Percentiles rank a stretch among this genome's conserved stretches.
Evolutionary conservation across 2,113 vertebrate genomes (phyloP).

Genomic region (Stomatorhinus ivindoensis): DNA sequence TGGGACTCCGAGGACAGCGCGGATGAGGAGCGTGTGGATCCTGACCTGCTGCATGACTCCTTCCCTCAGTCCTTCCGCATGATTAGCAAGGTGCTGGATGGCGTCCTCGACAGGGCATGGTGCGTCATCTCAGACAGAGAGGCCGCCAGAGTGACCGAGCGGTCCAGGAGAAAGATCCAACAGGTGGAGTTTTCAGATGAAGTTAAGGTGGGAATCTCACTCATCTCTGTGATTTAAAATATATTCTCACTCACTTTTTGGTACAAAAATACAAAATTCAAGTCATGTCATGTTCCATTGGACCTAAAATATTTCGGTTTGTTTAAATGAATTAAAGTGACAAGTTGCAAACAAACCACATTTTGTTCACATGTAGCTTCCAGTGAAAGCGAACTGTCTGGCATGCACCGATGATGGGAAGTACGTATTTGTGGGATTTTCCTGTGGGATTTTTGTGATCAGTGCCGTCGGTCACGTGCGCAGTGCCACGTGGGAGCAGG

Average conservation of each 20-base stretch:
- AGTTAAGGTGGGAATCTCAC: conserved; percentile 51
- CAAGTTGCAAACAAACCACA: neutral
- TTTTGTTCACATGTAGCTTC: conserved; percentile 50
- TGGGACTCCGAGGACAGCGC: conserved; percentile 51
- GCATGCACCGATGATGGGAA: conserved; percentile 53
- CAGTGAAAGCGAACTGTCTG: conserved; percentile 61
- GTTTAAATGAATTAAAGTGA: neutral
- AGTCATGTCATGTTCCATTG: neutral
- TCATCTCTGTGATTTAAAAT: neutral
- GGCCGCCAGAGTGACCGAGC: conserved; percentile 15
- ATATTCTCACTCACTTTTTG: neutral
- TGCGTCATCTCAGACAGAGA: conserved; percentile 50
- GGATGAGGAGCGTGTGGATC: conserved; percentile 48
- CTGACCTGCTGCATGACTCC: conserved; percentile 29
- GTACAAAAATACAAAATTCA: neutral
- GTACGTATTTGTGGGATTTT: conserved; percentile 63
- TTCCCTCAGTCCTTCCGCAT: conserved; percentile 64
- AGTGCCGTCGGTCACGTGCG: conserved; percentile 25
- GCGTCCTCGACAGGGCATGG: conserved; percentile 53
- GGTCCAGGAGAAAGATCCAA: conserved; percentile 24
- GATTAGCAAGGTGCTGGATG: conserved; percentile 56
- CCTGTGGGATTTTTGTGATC: conserved; percentile 63
- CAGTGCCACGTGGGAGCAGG: conserved; percentile 56
- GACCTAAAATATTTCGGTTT: neutral
- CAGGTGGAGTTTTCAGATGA: conserved; percentile 37